Percentiles rank a stretch among this genome's conserved stretches.
Evolutionary conservation across 2,797 vertebrate species (phyloP).

Genomic region (Octomys mimax): DNA sequence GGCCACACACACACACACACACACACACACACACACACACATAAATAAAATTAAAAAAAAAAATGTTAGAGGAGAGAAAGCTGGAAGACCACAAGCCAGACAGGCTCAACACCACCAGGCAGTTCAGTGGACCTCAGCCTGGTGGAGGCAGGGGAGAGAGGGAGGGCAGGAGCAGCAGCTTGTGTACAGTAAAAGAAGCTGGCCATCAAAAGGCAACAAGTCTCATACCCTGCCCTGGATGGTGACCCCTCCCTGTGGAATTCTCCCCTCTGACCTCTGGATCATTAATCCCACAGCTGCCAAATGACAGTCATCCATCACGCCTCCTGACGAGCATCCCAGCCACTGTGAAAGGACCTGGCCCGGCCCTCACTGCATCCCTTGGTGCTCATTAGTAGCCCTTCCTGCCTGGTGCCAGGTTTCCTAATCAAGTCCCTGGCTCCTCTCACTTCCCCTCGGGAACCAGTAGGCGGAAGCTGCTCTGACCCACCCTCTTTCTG

Average conservation of each 20-base stretch:
- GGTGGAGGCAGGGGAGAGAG: background rate
- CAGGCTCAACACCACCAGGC: background rate
- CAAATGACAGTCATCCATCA: slow-evolving; percentile 97
- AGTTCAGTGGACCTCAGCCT: background rate
- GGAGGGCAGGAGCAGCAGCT: slow-evolving; percentile 21
- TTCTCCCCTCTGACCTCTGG: slow-evolving; percentile 93
- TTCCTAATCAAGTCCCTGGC: slow-evolving; percentile 88
- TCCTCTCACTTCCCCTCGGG: slow-evolving; percentile 76
- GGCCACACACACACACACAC: no score
- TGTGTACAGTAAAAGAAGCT: slow-evolving; percentile 87
- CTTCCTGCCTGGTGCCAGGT: slow-evolving; percentile 84
- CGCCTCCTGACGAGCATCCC: slow-evolving; percentile 88
- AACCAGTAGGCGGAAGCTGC: slow-evolving; percentile 74
- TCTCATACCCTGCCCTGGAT: slow-evolving; percentile 87
- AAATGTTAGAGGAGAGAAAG: background rate
- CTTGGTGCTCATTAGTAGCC: slow-evolving; percentile 85
- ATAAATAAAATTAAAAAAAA: no score
- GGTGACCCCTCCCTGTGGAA: slow-evolving; percentile 95
- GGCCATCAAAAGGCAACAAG: slow-evolving; percentile 92
- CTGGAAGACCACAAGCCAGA: background rate
- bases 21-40: no score
- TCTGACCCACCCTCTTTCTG: slow-evolving; percentile 74
- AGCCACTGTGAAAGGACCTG: slow-evolving; percentile 90
- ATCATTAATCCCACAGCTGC: slow-evolving; percentile 97
- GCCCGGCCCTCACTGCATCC: slow-evolving; percentile 81